Base-by-base conservation (phyloP, 2,888 invertebrate species). In the Urechis unicinctus region DNA sequence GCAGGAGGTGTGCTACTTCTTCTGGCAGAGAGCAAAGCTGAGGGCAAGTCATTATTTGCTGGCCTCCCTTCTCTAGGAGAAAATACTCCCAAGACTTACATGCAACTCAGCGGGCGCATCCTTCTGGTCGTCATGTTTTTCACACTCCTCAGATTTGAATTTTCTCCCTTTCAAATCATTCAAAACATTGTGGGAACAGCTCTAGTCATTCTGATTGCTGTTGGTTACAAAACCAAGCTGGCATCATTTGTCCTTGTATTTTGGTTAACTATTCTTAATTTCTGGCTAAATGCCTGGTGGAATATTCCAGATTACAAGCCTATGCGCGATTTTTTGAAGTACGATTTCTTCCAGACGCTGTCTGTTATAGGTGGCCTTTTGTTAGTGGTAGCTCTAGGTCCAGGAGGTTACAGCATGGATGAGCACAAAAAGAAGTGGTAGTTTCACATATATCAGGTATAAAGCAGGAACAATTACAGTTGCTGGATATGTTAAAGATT, bases 231-330 rank as follows among this genome's bases (percentile, higher is more conserved):
- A 81, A 98, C 98, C 45, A 98, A 98, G 82, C 84, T 98, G 71
- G 94, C 95, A 55, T 95, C 98, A 42, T 83, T 98, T 62, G 86
- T 94, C 73, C 84, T 99, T 63, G 96, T 97, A 52, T 77, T 89
- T 50, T 86, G 97, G 80, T 84, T 99, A 52, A 83, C 88, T 2
- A 82, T 87, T 47, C 85, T 98, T 70, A 99, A 99, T 81, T 84
- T 97, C 66, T 97, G 95, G 80, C 91, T 96, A 80, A 98, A 99
- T 79, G 91, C 94, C 64, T 99, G 94, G 91, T 98, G 98, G 98
- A 85, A 85, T 70, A 88, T 97, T 75, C 94, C 96, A 2, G 85
- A 89, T 5, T 90, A 94, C 79, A 93, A 93, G 73, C 95, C 96
- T 53, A 87, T 97, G 68, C 84, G 98, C 78, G 98, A 99, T 82